Percentiles rank a stretch among this genome's conserved stretches.
phyloP scores from a whole-genome alignment of 1,140 invertebrate species.

The Bombus sylvicola region DNA sequence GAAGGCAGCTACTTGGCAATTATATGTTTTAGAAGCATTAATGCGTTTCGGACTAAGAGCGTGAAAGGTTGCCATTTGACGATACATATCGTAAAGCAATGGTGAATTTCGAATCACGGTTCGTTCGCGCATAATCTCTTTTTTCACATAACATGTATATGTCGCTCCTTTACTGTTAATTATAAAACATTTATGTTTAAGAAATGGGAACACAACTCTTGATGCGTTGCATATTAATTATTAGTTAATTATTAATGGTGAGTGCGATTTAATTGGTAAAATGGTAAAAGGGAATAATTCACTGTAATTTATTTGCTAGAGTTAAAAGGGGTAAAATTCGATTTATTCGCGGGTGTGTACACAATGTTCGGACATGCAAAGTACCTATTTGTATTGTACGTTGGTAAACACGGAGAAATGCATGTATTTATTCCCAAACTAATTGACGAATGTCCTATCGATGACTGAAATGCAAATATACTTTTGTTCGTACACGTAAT shows the following conservation, averaged over 20 bases:
- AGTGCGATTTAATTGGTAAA: not conserved
- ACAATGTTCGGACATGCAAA: not conserved
- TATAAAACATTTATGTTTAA: not conserved
- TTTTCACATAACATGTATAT: not conserved
- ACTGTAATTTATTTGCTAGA: too few relatives aligned
- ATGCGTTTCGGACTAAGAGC: not conserved
- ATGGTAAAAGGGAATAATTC: not conserved
- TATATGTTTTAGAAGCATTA: not conserved
- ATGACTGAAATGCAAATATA: not conserved
- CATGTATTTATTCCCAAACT: not conserved
- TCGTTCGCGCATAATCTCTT: not conserved
- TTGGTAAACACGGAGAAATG: not conserved
- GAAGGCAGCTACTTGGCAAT: not conserved
- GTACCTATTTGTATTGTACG: not conserved
- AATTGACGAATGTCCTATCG: not conserved
- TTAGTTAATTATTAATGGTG: too few relatives aligned
- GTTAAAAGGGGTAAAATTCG: not conserved
- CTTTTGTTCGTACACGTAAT: not conserved
- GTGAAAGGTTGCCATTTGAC: too few relatives aligned
- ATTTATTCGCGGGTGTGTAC: not conserved
- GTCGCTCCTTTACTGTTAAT: not conserved
- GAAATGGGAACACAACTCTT: not conserved
- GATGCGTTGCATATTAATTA: too few relatives aligned
- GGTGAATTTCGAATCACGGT: not conserved
- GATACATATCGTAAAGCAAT: not conserved